phyloP scores from a whole-genome alignment of 2,113 vertebrate species.

The Serinus canaria region DNA sequence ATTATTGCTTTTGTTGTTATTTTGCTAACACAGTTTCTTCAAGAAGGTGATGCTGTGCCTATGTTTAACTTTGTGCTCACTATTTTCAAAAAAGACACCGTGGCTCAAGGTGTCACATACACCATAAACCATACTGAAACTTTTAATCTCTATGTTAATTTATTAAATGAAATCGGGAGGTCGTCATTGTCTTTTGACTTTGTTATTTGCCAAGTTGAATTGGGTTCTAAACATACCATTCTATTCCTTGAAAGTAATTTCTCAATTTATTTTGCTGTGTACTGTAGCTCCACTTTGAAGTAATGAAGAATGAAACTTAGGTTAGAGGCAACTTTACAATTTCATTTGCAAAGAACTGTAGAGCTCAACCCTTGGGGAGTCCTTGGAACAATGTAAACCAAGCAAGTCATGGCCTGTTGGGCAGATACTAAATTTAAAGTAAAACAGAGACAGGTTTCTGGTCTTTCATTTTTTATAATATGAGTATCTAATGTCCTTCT shows the following conservation, averaged over 20 bases:
- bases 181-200: not conserved
- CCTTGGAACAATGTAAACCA: not conserved
- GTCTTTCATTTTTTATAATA: not conserved
- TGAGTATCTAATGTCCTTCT: not conserved
- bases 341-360: not conserved
- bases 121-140: not conserved
- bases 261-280: not conserved
- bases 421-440: not conserved
- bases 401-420: not conserved
- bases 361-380: not conserved
- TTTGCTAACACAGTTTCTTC: not conserved
- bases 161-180: not conserved
- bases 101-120: not conserved
- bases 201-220: not conserved
- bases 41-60: not conserved
- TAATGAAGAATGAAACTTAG: not conserved
- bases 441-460: not conserved
- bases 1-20: not conserved
- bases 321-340: not conserved
- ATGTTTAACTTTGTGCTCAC: not conserved
- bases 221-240: not conserved
- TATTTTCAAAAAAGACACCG: not conserved
- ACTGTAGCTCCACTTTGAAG: not conserved
- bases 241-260: not conserved
- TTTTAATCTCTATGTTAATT: not conserved